Conservation (phyloP, 1,140 invertebrate genomes). For the Macrosteles quadrilineatus region DNA sequence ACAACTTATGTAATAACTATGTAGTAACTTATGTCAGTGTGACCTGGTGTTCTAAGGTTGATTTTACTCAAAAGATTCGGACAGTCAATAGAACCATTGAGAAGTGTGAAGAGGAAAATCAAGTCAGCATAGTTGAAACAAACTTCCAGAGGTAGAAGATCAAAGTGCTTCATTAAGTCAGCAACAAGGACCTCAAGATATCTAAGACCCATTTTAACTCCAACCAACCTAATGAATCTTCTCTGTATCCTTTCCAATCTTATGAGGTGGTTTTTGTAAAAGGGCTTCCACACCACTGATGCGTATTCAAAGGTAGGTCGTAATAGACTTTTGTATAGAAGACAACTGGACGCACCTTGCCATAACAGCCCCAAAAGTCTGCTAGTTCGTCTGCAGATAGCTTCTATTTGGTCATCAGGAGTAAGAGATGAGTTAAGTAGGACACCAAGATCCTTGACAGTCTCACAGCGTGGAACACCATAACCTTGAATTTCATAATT, state of each 20-base stretch:
- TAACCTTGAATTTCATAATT: not conserved
- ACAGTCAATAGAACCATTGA: not conserved
- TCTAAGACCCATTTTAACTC: not conserved
- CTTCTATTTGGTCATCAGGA: not conserved
- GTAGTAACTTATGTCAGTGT: too few species aligned
- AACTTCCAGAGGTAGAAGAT: too few species aligned
- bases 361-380: not conserved
- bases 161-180: too few species aligned
- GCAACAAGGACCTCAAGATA: too few species aligned
- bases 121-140: not conserved
- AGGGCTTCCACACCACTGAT: not conserved
- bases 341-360: too few species aligned
- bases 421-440: not conserved
- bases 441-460: not conserved
- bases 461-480: not conserved
- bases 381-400: not conserved
- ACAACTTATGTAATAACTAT: too few species aligned
- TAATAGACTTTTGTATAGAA: too few species aligned
- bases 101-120: not conserved
- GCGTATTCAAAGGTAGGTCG: too few species aligned
- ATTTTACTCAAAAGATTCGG: not conserved
- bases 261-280: not conserved
- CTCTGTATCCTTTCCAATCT: not conserved
- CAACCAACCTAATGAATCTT: too few species aligned
- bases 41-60: not conserved